Evolutionary conservation across 2,888 invertebrate genomes (phyloP), one percentile per base, ranked within the genome.

Genomic region (Cordilura impudica): DNA sequence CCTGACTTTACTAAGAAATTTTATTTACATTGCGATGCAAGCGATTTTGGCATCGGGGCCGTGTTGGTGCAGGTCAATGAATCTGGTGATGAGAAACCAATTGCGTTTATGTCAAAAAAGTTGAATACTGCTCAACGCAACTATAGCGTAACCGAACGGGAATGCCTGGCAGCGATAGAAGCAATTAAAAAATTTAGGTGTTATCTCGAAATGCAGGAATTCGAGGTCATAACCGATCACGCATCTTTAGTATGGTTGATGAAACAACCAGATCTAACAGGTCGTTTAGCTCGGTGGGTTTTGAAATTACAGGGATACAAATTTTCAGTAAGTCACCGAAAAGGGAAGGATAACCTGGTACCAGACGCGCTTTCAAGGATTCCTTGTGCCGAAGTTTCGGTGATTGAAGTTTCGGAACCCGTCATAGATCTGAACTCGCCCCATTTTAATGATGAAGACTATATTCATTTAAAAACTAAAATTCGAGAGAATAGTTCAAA

Each of bases 201-300:
- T 0, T 81, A 73, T 10, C 21, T 72, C 0, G 73, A 80, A 7
- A 69, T 69, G 2, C 76, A 76, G 7, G n/a, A 18, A 0, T 73
- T 76, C n/a, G 81, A 39, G 0, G 72, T 81, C 0, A 72, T 82
- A 2, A 75, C 81, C 7, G 79, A 83, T n/a, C 81, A 83, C 21
- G 47, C 45, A 2, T 70, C 81, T 0, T 26, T 82, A 7, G 76
- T 74, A 4, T 82, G 78, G 81, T 12, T 82, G 0, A 60, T 1
- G 51, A 81, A 4, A 81, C 43, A n/a, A n/a, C n/a, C n/a, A n/a
- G n/a, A n/a, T n/a, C 80, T 81, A 0, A 39, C 71, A 0, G 76
- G 80, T 0, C 65, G 81, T 12, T 14, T 82, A 0, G 81, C 76
- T 0, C 51, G 80, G 0, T 82, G 82, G 78, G 78, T 75, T 0